Evolutionary conservation across 2,113 vertebrate genomes (phyloP).

Genomic region (Chelonoidis abingdonii): DNA sequence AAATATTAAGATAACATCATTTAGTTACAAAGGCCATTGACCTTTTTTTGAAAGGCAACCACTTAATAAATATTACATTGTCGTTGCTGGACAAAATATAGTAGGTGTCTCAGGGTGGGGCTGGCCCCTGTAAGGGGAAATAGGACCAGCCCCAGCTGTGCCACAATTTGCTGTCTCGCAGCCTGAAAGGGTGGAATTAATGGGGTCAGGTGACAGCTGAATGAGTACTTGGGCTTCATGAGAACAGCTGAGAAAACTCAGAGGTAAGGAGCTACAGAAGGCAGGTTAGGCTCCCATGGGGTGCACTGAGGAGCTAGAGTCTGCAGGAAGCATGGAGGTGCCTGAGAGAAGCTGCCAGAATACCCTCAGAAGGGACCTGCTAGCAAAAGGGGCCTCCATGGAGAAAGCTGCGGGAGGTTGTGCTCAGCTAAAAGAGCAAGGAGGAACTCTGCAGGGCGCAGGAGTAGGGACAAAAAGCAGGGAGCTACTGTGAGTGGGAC

Average conservation of each 20-base stretch:
- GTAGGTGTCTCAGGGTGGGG: neutral
- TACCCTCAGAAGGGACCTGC: no score
- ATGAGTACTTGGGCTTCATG: neutral
- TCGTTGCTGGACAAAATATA: neutral
- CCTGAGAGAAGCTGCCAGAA: neutral
- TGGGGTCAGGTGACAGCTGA: neutral
- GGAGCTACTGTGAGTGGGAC: neutral
- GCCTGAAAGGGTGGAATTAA: neutral
- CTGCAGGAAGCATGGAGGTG: neutral
- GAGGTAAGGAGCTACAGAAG: neutral
- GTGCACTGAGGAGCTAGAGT: neutral
- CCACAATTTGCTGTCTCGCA: neutral
- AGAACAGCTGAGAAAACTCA: neutral
- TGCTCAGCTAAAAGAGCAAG: neutral
- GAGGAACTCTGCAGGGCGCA: neutral
- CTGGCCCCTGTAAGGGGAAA: neutral
- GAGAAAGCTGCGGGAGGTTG: neutral
- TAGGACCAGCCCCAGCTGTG: neutral
- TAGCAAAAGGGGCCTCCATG: neutral
- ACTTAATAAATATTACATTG: neutral
- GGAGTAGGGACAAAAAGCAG: neutral
- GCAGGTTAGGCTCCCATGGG: neutral
- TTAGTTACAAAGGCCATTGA: neutral
- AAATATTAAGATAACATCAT: neutral
- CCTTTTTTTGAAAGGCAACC: neutral